Evolutionary conservation across 2,888 invertebrate species (phyloP).

Genomic region (Drosophila peninsularis): DNA sequence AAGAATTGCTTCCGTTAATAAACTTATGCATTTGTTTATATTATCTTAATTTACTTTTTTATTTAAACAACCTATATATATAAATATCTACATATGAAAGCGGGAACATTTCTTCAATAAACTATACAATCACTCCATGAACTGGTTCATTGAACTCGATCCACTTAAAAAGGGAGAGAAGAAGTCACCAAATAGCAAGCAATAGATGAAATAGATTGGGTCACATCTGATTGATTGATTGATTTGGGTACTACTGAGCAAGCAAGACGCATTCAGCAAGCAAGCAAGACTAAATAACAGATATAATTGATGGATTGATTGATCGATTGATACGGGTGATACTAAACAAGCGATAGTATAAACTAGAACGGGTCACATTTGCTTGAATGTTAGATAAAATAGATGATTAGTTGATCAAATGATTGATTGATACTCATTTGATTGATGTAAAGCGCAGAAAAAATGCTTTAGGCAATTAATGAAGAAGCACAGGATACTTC

Average conservation of each 20-base stretch:
- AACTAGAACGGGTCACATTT: slow-evolving; percentile 3
- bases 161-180: background rate
- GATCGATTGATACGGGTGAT: slow-evolving; percentile 9
- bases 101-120: slow-evolving; percentile 26
- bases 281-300: background rate
- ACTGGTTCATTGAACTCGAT: slow-evolving; percentile 3
- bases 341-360: background rate
- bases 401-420: background rate
- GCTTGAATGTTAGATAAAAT: background rate
- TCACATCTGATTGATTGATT: slow-evolving; percentile 25
- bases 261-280: slow-evolving; percentile 1
- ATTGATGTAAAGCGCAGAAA: background rate
- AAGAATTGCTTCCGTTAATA: slow-evolving; percentile 58
- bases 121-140: background rate
- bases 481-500: background rate
- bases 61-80: slow-evolving; percentile 1
- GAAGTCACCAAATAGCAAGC: slow-evolving; percentile 9
- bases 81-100: background rate
- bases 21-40: slow-evolving; percentile 18
- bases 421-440: background rate
- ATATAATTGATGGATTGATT: background rate
- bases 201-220: slow-evolving; percentile 12
- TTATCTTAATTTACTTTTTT: slow-evolving; percentile 1
- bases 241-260: slow-evolving; percentile 8
- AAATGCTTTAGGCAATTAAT: background rate